These are phyloP conservation scores for Drosophila guanche DNA, from an alignment of 1,140 invertebrate species.

Conservation along the genomic window DNA sequence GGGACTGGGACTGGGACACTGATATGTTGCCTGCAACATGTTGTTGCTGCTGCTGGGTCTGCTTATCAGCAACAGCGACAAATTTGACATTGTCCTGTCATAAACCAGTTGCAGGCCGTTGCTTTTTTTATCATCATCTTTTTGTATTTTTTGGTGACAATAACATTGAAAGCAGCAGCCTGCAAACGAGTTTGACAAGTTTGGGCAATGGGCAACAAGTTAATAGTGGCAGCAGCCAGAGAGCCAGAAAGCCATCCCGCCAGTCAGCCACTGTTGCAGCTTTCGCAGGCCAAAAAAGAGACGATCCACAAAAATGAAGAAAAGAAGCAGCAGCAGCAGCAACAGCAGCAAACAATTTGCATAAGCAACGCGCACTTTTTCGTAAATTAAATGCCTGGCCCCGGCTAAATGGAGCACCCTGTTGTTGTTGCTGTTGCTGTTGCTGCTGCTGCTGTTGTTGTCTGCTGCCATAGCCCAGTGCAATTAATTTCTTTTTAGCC, in stretches of 20 bases:
- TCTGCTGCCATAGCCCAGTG: slow-evolving; percentile 63
- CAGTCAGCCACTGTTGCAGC: slow-evolving; percentile 56
- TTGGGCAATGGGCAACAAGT: slow-evolving; percentile 77
- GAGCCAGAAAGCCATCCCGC: background rate
- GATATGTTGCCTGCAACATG: slow-evolving; percentile 51
- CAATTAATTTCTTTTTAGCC: slow-evolving; percentile 82
- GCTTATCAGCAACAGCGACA: slow-evolving; percentile 68
- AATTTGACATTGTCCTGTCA: slow-evolving; percentile 77
- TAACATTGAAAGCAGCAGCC: slow-evolving; percentile 76
- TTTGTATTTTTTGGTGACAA: slow-evolving; percentile 71
- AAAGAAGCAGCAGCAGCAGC: slow-evolving; percentile 37
- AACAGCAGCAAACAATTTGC: slow-evolving; percentile 76
- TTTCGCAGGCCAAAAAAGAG: slow-evolving; percentile 58
- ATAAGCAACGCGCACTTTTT: slow-evolving; percentile 82
- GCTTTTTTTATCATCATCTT: slow-evolving; percentile 63
- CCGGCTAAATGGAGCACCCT: slow-evolving; percentile 77
- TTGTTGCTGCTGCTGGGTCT: slow-evolving; percentile 34
- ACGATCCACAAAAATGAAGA: slow-evolving; percentile 13
- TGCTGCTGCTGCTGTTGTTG: slow-evolving; percentile 36
- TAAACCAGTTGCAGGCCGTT: slow-evolving; percentile 66
- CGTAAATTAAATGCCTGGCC: slow-evolving; percentile 77
- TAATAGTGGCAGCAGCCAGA: slow-evolving; percentile 45
- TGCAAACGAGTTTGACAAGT: slow-evolving; percentile 78
- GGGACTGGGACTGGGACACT: background rate
- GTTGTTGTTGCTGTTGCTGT: slow-evolving; percentile 50